Conservation (phyloP, 2,888 invertebrate genomes). For the Portevinia maculata region DNA sequence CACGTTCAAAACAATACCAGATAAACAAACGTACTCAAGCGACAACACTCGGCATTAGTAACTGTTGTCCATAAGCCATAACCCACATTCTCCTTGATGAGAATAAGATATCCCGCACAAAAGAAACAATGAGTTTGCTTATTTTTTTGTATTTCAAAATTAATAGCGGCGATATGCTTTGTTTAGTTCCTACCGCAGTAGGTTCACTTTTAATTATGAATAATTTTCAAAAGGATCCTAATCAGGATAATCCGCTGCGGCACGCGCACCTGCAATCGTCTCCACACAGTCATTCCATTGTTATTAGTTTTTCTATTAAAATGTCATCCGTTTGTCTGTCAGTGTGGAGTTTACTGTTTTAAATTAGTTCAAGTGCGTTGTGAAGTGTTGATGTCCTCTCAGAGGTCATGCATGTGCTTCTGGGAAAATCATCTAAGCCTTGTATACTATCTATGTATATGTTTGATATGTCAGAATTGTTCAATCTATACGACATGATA, state of each 20-base stretch:
- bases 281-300: conserved; percentile 2
- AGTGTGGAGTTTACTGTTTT: conserved; percentile 15
- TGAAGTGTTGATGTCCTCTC: not conserved
- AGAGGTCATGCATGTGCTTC: not conserved
- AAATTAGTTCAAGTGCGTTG: conserved; percentile 49
- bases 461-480: conserved; percentile 27
- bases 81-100: conserved; percentile 4
- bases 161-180: conserved; percentile 28
- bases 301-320: conserved; percentile 10
- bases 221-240: conserved; percentile 39
- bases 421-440: not conserved
- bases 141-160: conserved; percentile 47
- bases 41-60: too few species aligned
- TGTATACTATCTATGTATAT: not conserved
- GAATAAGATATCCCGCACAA: conserved; percentile 2
- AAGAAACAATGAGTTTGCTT: conserved; percentile 15
- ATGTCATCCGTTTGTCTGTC: conserved; percentile 3
- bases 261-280: conserved; percentile 57
- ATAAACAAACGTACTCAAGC: too few species aligned
- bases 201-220: conserved; percentile 39
- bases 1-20: too few species aligned
- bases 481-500: conserved; percentile 11
- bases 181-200: conserved; percentile 20
- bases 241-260: conserved; percentile 57
- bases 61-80: not conserved